A percentile compares a stretch with the other conserved stretches of the same genome.
phyloP scores from a whole-genome alignment of 2,797 vertebrate genomes.

The Eulemur mongoz region DNA sequence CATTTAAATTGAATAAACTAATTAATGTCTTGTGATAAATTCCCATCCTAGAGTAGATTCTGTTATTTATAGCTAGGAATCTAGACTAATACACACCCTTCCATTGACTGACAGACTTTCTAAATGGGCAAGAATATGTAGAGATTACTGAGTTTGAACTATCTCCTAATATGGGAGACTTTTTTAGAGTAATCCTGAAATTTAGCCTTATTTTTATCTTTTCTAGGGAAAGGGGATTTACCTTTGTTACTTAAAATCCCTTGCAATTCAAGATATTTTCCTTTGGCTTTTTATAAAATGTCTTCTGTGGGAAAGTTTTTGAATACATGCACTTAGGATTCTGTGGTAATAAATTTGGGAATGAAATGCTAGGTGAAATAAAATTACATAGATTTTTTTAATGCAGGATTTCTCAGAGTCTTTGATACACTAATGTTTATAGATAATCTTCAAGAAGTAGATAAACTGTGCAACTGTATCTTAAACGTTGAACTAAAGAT shows the following conservation, averaged over 20 bases:
- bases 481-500: not conserved
- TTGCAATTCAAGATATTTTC: not conserved
- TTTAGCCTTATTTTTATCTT: not conserved
- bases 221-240: not conserved
- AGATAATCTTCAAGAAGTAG: not conserved
- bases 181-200: not conserved
- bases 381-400: not conserved
- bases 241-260: not conserved
- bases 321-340: not conserved
- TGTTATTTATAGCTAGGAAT: not conserved
- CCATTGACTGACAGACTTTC: not conserved
- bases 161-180: not conserved
- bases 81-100: not conserved
- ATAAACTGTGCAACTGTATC: not conserved
- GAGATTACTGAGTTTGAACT: not conserved
- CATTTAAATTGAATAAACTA: not conserved
- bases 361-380: not conserved
- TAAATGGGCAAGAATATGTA: not conserved
- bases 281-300: not conserved
- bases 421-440: not conserved
- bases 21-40: not conserved
- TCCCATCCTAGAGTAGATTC: not conserved
- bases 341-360: not conserved
- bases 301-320: not conserved
- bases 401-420: not conserved